Evolutionary conservation across 92 coral and sea anemone species (phyloP).

Genomic region (Desmophyllum pertusum): DNA sequence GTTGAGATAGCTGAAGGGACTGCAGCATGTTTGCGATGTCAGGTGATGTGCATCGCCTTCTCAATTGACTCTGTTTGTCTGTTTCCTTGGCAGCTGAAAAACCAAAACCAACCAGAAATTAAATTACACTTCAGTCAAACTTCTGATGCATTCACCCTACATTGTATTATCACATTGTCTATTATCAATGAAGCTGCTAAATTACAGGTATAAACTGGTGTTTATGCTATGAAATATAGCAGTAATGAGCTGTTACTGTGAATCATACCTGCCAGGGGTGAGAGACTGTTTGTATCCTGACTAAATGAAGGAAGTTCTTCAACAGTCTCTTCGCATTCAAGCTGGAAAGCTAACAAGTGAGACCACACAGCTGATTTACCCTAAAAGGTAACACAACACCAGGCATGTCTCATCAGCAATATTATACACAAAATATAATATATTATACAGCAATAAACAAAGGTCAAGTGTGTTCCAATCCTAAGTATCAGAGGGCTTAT

Average conservation of each 20-base stretch:
- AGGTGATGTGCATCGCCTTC: conserved; percentile 58
- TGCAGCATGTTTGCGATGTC: conserved; percentile 73
- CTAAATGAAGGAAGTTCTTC: conserved; percentile 45
- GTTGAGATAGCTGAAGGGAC: conserved; percentile 60
- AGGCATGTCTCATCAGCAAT: background rate
- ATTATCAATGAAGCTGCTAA: too few species aligned
- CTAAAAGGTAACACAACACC: conserved; percentile 33
- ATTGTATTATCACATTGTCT: too few species aligned
- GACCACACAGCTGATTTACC: conserved; percentile 98
- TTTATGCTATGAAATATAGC: background rate
- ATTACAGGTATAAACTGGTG: too few species aligned
- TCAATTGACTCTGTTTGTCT: conserved; percentile 56
- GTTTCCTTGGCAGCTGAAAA: conserved; percentile 15
- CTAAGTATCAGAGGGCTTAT: too few species aligned
- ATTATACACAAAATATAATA: too few species aligned
- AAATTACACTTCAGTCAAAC: background rate
- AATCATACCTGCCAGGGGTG: conserved; percentile 65
- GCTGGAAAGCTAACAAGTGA: conserved; percentile 87
- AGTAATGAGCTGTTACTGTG: background rate
- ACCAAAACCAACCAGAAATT: background rate
- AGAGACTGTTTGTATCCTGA: conserved; percentile 55
- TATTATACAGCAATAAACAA: too few species aligned
- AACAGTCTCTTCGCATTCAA: conserved; percentile 70
- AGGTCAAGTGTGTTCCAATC: too few species aligned
- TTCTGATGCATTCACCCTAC: background rate